Conservation (phyloP, 2,113 vertebrate genomes). For the Glaucomys volans region DNA sequence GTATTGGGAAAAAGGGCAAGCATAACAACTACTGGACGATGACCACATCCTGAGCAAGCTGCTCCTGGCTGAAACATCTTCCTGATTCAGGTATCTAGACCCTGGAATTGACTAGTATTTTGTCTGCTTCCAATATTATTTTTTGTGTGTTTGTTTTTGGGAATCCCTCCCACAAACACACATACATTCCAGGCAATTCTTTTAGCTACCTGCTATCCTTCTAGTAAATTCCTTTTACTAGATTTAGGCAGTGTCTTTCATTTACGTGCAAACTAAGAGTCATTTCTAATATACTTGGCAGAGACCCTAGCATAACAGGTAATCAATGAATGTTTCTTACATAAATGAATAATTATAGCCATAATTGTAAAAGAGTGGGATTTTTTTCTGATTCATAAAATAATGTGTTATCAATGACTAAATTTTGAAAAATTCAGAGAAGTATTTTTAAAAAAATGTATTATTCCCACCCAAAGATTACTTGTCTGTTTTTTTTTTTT, state of each 20-base stretch:
- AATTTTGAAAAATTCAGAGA: constrained; percentile 26
- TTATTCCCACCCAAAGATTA: not conserved
- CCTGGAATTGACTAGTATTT: not conserved
- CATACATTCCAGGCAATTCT: not conserved
- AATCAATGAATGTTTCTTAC: constrained; percentile 56
- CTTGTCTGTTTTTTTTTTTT: constrained; percentile 48
- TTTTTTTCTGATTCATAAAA: constrained; percentile 36
- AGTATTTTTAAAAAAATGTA: not conserved
- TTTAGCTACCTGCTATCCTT: constrained; percentile 24
- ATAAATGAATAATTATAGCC: constrained; percentile 56
- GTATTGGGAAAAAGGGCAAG: accelerated
- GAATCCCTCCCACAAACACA: not conserved
- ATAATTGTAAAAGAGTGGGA: not conserved
- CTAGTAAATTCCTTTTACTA: constrained; percentile 34
- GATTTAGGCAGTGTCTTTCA: constrained; percentile 41
- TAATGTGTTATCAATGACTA: not conserved
- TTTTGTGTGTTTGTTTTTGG: not conserved
- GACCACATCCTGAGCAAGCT: not conserved
- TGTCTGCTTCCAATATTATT: not conserved
- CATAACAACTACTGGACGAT: not conserved
- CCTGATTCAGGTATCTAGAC: not conserved
- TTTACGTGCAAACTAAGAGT: constrained; percentile 56
- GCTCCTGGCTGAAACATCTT: not conserved
- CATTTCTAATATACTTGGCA: constrained; percentile 60
- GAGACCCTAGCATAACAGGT: constrained; percentile 36